Conservation (phyloP, 1,140 invertebrate species). For the Drosophila trapezifrons region DNA sequence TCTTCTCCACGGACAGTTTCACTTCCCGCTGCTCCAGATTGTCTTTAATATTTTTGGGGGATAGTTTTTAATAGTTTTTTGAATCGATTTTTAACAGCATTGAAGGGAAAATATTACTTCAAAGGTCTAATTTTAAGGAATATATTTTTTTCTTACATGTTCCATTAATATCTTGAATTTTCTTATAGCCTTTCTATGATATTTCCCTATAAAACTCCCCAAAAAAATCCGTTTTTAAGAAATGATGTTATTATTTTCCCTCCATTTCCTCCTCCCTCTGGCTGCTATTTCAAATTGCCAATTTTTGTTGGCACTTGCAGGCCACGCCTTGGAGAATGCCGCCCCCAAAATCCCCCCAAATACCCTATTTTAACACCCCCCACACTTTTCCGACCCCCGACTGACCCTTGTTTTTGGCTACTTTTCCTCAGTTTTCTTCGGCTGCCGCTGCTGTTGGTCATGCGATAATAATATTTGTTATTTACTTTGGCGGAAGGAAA, state of each 20-base stretch:
- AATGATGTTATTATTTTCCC: background rate
- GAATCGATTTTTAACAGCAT: background rate
- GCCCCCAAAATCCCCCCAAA: conserved; percentile 5
- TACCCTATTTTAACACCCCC: background rate
- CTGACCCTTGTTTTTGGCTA: conserved; percentile 27
- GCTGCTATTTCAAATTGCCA: conserved; percentile 29
- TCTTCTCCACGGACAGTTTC: conserved; percentile 10
- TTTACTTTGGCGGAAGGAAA: conserved; percentile 84
- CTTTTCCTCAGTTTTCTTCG: conserved; percentile 26
- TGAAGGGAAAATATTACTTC: no score
- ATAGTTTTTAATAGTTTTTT: background rate
- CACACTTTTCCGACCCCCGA: background rate
- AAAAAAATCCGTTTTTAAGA: no score
- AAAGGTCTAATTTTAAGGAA: no score
- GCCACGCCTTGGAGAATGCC: conserved; percentile 14
- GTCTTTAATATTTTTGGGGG: background rate
- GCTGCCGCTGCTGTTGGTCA: conserved; percentile 54
- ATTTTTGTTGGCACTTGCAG: conserved; percentile 42
- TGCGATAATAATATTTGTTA: conserved; percentile 84
- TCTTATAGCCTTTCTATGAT: no score
- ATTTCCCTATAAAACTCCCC: no score
- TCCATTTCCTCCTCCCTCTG: background rate
- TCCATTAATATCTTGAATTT: no score
- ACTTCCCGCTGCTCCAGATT: conserved; percentile 22
- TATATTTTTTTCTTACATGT: no score